Conservation (phyloP, 1,140 invertebrate species). For the Ceratosolen solmsi region DNA sequence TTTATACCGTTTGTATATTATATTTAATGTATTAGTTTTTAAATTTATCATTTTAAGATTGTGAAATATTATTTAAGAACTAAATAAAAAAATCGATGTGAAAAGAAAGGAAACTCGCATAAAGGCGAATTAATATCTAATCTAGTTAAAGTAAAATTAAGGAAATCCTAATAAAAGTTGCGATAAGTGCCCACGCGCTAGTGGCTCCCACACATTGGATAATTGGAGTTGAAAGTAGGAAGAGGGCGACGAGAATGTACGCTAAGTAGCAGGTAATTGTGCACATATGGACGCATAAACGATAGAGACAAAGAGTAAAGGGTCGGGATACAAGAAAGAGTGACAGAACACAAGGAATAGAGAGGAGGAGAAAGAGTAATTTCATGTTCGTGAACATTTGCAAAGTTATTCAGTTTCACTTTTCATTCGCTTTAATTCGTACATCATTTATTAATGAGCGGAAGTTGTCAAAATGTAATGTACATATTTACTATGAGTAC, state of each 20-base stretch:
- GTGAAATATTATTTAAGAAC: neutral
- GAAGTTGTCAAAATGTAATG: no score
- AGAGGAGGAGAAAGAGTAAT: neutral
- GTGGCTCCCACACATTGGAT: slow-evolving; percentile 56
- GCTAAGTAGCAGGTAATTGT: slow-evolving; percentile 48
- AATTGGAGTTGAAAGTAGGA: slow-evolving; percentile 55
- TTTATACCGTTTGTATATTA: no score
- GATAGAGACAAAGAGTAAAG: neutral
- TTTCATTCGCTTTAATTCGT: neutral
- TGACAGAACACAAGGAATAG: neutral
- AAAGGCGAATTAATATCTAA: slow-evolving; percentile 57
- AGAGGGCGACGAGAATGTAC: slow-evolving; percentile 1
- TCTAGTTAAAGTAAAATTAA: slow-evolving; percentile 59
- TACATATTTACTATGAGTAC: no score
- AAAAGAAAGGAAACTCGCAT: slow-evolving; percentile 45
- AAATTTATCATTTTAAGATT: neutral
- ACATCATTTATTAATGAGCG: neutral
- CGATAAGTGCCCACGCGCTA: slow-evolving; percentile 52
- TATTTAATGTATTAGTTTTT: neutral
- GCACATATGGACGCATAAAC: neutral
- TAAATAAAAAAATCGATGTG: slow-evolving; percentile 30
- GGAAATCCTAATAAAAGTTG: slow-evolving; percentile 64
- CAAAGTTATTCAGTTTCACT: neutral
- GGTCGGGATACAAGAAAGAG: neutral
- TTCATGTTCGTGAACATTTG: neutral